Conservation (phyloP, 2,797 vertebrate genomes). For the Acipenser oxyrinchus region DNA sequence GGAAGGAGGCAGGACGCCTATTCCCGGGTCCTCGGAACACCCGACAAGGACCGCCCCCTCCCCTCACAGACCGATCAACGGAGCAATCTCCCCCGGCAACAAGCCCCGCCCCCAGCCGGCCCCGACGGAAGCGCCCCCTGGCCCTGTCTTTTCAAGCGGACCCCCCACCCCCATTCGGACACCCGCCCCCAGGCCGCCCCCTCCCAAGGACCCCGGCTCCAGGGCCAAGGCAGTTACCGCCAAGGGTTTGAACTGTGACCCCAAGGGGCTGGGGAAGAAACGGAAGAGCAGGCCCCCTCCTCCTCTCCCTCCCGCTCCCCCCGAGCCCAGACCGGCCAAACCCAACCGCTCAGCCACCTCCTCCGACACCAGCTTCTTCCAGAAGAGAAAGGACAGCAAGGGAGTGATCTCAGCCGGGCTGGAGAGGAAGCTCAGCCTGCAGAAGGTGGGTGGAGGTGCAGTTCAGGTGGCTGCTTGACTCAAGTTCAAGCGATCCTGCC, state of each 20-base stretch:
- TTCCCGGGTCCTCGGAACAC: conserved; percentile 29
- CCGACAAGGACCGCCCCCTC: conserved; percentile 48
- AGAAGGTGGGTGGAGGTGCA: conserved; percentile 66
- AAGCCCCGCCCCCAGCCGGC: conserved; percentile 49
- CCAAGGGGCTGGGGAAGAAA: conserved; percentile 66
- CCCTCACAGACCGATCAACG: conserved; percentile 67
- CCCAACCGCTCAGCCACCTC: conserved; percentile 53
- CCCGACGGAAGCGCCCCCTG: conserved; percentile 34
- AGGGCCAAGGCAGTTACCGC: conserved; percentile 39
- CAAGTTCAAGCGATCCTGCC: no score
- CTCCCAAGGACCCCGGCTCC: conserved; percentile 29
- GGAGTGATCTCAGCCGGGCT: conserved; percentile 53
- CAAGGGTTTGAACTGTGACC: conserved; percentile 50
- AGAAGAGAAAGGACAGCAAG: conserved; percentile 75
- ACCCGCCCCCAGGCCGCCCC: conserved; percentile 28
- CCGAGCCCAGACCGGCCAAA: conserved; percentile 55
- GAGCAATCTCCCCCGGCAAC: conserved; percentile 54
- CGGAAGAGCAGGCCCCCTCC: conserved; percentile 67
- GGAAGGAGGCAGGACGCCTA: conserved; percentile 55
- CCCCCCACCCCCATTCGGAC: conserved; percentile 22
- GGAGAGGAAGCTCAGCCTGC: conserved; percentile 77
- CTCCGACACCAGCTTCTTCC: conserved; percentile 58
- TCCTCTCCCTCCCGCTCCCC: conserved; percentile 21
- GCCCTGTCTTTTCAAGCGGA: conserved; percentile 48
- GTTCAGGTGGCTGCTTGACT: no score